phyloP scores from a whole-genome alignment of 2,113 vertebrate species.

The Urocitellus parryii region DNA sequence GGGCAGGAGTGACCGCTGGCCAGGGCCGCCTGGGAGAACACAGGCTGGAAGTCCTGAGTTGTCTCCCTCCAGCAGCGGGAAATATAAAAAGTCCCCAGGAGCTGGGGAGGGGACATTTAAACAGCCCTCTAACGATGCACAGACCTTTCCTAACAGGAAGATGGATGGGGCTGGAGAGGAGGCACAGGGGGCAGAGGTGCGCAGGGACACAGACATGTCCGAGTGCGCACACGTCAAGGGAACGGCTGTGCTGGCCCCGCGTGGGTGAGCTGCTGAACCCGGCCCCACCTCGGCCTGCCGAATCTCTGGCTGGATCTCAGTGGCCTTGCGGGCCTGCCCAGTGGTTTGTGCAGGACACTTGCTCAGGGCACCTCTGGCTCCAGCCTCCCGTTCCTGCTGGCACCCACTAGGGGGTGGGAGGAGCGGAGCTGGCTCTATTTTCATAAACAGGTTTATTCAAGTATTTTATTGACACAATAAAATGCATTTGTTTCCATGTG shows the following conservation, averaged over 20 bases:
- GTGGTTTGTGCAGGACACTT: background rate
- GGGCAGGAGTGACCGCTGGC: background rate
- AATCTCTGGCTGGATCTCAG: background rate
- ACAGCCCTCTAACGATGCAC: background rate
- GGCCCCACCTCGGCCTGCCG: background rate
- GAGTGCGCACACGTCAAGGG: background rate
- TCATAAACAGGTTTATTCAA: background rate
- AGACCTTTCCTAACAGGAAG: background rate
- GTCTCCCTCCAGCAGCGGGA: background rate
- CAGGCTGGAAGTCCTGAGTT: background rate
- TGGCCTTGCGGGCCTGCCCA: conserved; percentile 17
- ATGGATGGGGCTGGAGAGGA: no score
- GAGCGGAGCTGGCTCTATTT: no score
- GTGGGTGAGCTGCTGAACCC: background rate
- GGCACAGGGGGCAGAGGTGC: background rate
- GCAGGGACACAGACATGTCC: background rate
- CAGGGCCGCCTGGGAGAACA: background rate
- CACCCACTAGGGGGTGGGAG: no score
- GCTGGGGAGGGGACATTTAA: background rate
- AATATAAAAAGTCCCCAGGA: background rate
- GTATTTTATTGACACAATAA: conserved; percentile 20
- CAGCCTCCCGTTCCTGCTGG: background rate
- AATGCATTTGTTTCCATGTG: background rate
- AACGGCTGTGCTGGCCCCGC: background rate
- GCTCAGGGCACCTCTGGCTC: conserved; percentile 51